These are phyloP conservation scores for Dendrolimus punctatus DNA, from an alignment of 1,140 invertebrate genomes.

Conservation along the genomic window DNA sequence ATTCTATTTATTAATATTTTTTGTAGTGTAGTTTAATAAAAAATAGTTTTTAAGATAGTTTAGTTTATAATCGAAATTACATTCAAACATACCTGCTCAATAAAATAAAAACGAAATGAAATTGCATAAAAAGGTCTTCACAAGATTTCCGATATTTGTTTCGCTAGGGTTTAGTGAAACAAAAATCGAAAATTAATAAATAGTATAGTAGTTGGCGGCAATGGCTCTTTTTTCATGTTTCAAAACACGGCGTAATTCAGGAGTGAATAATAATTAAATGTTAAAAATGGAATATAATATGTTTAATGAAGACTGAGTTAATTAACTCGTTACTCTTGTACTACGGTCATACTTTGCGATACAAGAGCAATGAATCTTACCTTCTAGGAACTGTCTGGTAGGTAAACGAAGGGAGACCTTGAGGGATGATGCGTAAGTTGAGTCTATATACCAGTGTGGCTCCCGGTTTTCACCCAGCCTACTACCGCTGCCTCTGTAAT, in stretches of 20 bases:
- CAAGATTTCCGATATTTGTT: too few species aligned
- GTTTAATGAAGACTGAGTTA: background rate
- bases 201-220: too few species aligned
- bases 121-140: background rate
- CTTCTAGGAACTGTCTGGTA: constrained; percentile 61
- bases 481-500: constrained; percentile 47
- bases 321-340: background rate
- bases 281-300: background rate
- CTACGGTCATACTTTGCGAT: too few species aligned
- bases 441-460: constrained; percentile 65
- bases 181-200: too few species aligned
- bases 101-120: background rate
- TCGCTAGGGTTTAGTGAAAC: too few species aligned
- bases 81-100: background rate
- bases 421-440: constrained; percentile 58
- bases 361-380: constrained; percentile 20
- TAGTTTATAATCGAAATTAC: background rate
- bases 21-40: too few species aligned
- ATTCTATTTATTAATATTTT: too few species aligned
- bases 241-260: background rate
- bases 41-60: background rate
- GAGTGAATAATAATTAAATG: too few species aligned
- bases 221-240: too few species aligned
- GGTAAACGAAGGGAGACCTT: constrained; percentile 62
- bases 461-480: constrained; percentile 55